A percentile compares a stretch with the other conserved stretches of the same genome.
phyloP scores from a whole-genome alignment of 2,888 invertebrate genomes.

The Heteromyza rotundicornis region DNA sequence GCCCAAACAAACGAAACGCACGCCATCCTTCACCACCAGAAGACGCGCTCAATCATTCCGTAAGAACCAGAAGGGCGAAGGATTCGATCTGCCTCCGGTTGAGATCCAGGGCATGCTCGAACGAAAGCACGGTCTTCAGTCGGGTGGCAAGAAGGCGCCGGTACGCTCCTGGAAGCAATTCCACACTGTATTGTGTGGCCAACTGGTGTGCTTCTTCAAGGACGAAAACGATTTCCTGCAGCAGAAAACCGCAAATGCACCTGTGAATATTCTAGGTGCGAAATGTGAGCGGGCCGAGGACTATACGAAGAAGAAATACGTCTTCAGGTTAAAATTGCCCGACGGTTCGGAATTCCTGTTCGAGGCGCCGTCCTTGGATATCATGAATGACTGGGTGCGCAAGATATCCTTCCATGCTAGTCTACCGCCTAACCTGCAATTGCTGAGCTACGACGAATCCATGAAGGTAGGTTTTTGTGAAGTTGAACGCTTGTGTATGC shows the following conservation, averaged over 20 bases:
- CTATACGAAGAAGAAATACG: slow-evolving; percentile 94
- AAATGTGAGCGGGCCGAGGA: slow-evolving; percentile 86
- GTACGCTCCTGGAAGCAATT: slow-evolving; percentile 95
- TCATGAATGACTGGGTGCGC: slow-evolving; percentile 88
- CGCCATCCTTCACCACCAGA: slow-evolving; percentile 94
- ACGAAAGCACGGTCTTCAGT: slow-evolving; percentile 91
- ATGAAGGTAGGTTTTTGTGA: slow-evolving; percentile 64
- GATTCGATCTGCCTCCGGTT: slow-evolving; percentile 79
- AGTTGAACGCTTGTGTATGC: too few species aligned
- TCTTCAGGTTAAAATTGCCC: slow-evolving; percentile 83
- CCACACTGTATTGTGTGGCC: slow-evolving; percentile 95
- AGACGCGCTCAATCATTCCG: slow-evolving; percentile 87
- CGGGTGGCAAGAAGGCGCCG: slow-evolving; percentile 92
- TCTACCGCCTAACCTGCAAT: slow-evolving; percentile 86
- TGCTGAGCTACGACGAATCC: slow-evolving; percentile 80
- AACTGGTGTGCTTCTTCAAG: slow-evolving; percentile 96
- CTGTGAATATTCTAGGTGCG: slow-evolving; percentile 80
- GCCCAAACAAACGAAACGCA: slow-evolving; percentile 85
- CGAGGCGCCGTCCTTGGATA: slow-evolving; percentile 73
- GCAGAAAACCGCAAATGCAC: slow-evolving; percentile 87
- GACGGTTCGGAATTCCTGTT: slow-evolving; percentile 96
- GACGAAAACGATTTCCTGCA: slow-evolving; percentile 89
- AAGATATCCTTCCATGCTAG: slow-evolving; percentile 93
- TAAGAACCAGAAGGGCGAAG: slow-evolving; percentile 68
- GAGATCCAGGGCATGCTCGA: slow-evolving; percentile 91